Percentiles rank a stretch among this genome's conserved stretches.
phyloP scores from a whole-genome alignment of 1,140 invertebrate species.

The Tetramorium simillimum region DNA sequence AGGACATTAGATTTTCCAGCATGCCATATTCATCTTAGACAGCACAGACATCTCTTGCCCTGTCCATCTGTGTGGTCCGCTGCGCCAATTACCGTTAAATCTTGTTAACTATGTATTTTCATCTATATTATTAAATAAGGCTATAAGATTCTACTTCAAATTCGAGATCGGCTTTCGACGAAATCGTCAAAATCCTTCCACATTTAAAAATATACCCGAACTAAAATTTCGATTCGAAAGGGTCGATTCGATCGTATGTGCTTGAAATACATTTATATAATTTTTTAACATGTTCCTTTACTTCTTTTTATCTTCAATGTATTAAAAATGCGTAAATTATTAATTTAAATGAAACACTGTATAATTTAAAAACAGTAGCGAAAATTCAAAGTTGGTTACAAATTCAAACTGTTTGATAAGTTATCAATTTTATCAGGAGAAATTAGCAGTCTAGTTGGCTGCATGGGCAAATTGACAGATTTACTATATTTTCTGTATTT shows the following conservation, averaged over 20 bases:
- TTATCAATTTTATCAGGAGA: not conserved
- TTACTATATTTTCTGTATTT: not conserved
- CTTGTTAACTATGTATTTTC: constrained; percentile 10
- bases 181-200: not conserved
- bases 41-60: constrained; percentile 10
- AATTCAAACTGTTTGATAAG: not conserved
- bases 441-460: not conserved
- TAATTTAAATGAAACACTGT: not conserved
- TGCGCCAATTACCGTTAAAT: constrained; percentile 1
- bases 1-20: constrained; percentile 39
- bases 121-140: constrained; percentile 28
- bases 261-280: not conserved
- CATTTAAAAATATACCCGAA: not conserved
- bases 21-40: constrained; percentile 42
- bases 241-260: not conserved
- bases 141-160: not conserved
- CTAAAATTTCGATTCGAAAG: not conserved
- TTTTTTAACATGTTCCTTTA: not conserved
- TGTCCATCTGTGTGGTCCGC: constrained; percentile 5
- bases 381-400: not conserved
- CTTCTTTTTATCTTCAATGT: not conserved
- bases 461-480: not conserved
- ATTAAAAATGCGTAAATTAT: not conserved
- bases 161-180: not conserved
- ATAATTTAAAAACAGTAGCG: not conserved